Evolutionary conservation across 92 coral and sea anemone genomes (phyloP), one percentile per base, ranked within the genome.

Genomic region (Umimayanthus kanabou): DNA sequence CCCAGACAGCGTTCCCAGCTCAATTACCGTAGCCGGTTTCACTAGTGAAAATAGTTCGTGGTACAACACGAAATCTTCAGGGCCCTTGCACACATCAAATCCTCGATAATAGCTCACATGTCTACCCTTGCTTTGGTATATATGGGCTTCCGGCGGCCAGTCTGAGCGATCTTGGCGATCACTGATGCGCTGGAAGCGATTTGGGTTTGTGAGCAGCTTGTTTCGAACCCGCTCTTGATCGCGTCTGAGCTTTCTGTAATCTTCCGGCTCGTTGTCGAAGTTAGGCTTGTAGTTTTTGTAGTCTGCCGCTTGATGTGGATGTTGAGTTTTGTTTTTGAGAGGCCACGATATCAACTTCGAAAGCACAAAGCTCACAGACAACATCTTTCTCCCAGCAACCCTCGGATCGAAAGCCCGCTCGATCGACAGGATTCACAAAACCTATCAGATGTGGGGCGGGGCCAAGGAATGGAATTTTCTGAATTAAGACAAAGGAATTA

Each of bases 1-100:
- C 8, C 91, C 91, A 20, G 91, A 84, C 73, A 89, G 71, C 10
- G 91, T 89, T 9, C 91, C 91, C 40, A 89, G 86, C 88, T 89
- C 91, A 42, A 89, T 89, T 18, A 83, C 75, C 1, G 89, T 80
- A 53, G 71, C n/a, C 28, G 91, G 91, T 43, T 76, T 84, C 9
- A 78, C 71, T 5, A 89, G 57, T 16, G 67, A 76, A 40, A 89
- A 76, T 58, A 89, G 72, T 73, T 89, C 76, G 9, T 84, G 89
- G 40, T 89, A 89, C 75, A 89, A 30, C 22, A 89, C 91, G 43
- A 89, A 89, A 83, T 89, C 91, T 67, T 66, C 89, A n/a, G 91
- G 82, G 25, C 81, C 73, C 45, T 89, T 89, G 65, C 91, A 89
- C 9, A 89, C 29, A 64, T 89, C 88, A 23, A 89, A 83, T 23